phyloP scores from a whole-genome alignment of 1,140 invertebrate species.

The Branchinecta lindahli region DNA sequence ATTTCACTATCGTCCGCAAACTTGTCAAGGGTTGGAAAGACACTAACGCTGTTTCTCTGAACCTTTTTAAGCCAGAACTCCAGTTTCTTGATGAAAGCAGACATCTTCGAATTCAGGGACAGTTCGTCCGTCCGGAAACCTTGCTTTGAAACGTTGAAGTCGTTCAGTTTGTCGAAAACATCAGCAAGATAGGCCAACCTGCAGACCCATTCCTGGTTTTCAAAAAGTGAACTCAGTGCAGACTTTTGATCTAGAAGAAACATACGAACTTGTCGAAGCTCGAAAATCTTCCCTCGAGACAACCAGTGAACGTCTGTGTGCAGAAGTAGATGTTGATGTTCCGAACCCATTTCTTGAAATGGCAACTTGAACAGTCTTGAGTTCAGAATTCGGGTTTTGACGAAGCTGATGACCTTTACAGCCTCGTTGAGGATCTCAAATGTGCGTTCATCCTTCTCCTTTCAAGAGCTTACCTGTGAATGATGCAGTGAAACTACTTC shows the following conservation, averaged over 20 bases:
- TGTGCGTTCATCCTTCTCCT: not conserved
- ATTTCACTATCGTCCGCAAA: conserved; percentile 10
- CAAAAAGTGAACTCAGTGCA: conserved; percentile 17
- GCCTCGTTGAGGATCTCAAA: conserved; percentile 6
- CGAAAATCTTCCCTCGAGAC: conserved; percentile 24
- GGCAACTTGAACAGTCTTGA: conserved; percentile 22
- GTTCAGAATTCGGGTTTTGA: conserved; percentile 24
- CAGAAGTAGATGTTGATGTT: conserved; percentile 23
- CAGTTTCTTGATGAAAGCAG: not conserved
- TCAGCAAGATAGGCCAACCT: conserved; percentile 21
- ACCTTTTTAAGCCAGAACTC: conserved; percentile 2
- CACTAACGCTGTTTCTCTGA: conserved; percentile 6
- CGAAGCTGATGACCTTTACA: conserved; percentile 23
- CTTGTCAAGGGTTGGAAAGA: conserved; percentile 3
- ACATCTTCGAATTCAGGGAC: not conserved
- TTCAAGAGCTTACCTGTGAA: not conserved
- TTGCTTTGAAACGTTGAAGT: conserved; percentile 22
- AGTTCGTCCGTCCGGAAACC: conserved; percentile 14
- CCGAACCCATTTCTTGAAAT: conserved; percentile 23
- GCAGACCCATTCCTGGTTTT: conserved; percentile 20
- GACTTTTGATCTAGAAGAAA: conserved; percentile 22
- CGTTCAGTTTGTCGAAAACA: conserved; percentile 22
- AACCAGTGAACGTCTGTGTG: conserved; percentile 26
- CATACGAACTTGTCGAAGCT: conserved; percentile 22
- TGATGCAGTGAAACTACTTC: not conserved